Evolutionary conservation across 2,797 vertebrate species (phyloP), one percentile per base, ranked within the genome.

Genomic region (Cacajao melanocephalus): DNA sequence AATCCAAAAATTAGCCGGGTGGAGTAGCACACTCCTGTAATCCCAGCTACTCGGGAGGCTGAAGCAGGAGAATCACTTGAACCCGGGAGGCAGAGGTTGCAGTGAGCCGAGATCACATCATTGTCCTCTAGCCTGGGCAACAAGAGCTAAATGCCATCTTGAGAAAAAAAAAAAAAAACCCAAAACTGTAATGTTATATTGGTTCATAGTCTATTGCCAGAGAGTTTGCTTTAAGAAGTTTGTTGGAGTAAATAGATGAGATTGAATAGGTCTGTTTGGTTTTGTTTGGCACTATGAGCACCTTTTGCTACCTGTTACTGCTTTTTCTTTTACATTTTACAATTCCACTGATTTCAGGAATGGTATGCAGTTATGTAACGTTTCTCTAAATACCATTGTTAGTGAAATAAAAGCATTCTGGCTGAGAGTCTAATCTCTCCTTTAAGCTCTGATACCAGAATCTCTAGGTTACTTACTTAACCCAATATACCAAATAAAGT

Each of bases 321-420:
- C 10, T 79, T 2, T 70, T 55, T 70, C 15, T 90, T 87, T 86
- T 90, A 44, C 12, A 86, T 90, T 24, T 93, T 6, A 15, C 7
- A 67, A 28, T 90, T 75, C 39, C 72, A 46, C 22, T 26, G 41
- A 79, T 72, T 72, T 55, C 0, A 80, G 64, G 41, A 88, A 76
- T 92, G 41, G 76, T 88, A n/a, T 81, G 48, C 19, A 93, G 0
- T 94, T 96, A 85, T 50, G 6, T 92, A 79, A n/a, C 41, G 58
- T 96, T 88, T 96, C 81, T 94, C 5, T 94, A 61, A 94, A 61
- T 76, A 55, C 41, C 67, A 55, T 61, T 85, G 80, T 93, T 96
- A 82, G 76, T 81, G 73, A 95, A 92, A 41, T 92, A 80, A 96
- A 93, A 93, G 11, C 84, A 73, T 36, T 92, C 13, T 80, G 33